A percentile compares a stretch with the other conserved stretches of the same genome.
phyloP scores from a whole-genome alignment of 2,113 vertebrate genomes.

The Dolichallabes microphthalmus region DNA sequence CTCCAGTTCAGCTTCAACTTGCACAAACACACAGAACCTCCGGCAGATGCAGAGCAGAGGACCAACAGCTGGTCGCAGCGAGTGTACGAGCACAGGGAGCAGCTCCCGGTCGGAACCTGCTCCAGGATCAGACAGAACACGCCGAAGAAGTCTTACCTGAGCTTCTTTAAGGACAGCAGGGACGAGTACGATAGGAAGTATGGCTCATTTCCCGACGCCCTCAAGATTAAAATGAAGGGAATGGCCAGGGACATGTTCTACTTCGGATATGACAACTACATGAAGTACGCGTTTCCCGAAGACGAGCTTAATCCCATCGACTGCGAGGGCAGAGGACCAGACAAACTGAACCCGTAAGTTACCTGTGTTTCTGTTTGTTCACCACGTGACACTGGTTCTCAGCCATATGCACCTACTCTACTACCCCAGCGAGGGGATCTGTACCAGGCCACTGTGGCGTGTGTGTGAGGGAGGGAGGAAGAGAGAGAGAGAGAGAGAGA shows the following conservation, averaged over 20 bases:
- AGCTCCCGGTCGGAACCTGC: slow-evolving; percentile 52
- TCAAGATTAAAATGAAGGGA: slow-evolving; percentile 81
- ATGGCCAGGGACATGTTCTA: slow-evolving; percentile 92
- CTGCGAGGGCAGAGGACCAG: slow-evolving; percentile 90
- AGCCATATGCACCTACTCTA: no score
- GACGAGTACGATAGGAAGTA: slow-evolving; percentile 88
- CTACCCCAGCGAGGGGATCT: not conserved
- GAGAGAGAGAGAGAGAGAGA: not conserved
- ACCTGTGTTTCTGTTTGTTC: no score
- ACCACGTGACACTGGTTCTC: not conserved
- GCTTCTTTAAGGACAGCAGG: slow-evolving; percentile 65
- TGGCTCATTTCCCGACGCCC: slow-evolving; percentile 81
- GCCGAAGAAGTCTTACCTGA: slow-evolving; percentile 66
- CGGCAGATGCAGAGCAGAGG: not conserved
- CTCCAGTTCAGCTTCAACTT: slow-evolving; percentile 69
- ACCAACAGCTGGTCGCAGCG: slow-evolving; percentile 65
- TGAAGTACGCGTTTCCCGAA: slow-evolving; percentile 91
- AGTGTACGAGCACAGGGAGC: slow-evolving; percentile 53
- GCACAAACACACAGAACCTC: slow-evolving; percentile 62
- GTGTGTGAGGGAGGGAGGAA: no score
- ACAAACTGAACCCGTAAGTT: slow-evolving; percentile 89
- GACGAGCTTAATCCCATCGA: slow-evolving; percentile 96
- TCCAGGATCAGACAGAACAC: slow-evolving; percentile 56
- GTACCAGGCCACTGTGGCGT: not conserved
- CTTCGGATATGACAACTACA: slow-evolving; percentile 97